These are phyloP conservation scores for Naso thynnoides DNA, from an alignment of 2,797 vertebrate species.

Conservation along the genomic window DNA sequence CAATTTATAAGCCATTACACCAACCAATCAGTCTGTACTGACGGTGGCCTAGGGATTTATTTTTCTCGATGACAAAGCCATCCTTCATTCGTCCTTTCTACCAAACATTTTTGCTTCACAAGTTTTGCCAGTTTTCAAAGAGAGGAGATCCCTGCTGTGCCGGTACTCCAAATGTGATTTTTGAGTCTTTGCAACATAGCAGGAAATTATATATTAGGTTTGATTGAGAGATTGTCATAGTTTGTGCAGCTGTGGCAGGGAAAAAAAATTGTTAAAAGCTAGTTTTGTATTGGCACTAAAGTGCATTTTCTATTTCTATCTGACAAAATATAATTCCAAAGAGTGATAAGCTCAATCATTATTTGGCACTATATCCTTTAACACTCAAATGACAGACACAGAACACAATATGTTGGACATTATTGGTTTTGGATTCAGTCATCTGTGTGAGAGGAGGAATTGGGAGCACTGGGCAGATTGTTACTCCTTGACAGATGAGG, in stretches of 20 bases:
- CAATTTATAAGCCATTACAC: slow-evolving; percentile 47
- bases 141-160: slow-evolving; percentile 32
- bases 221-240: slow-evolving; percentile 53
- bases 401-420: slow-evolving; percentile 53
- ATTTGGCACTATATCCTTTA: slow-evolving; percentile 47
- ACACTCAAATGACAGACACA: slow-evolving; percentile 53
- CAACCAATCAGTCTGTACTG: slow-evolving; percentile 42
- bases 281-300: slow-evolving; percentile 29
- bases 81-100: slow-evolving; percentile 50
- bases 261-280: slow-evolving; percentile 23
- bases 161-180: slow-evolving; percentile 58
- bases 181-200: slow-evolving; percentile 47
- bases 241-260: slow-evolving; percentile 46
- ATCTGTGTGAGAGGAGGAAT: slow-evolving; percentile 65
- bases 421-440: slow-evolving; percentile 62
- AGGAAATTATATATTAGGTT: slow-evolving; percentile 49
- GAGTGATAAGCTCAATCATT: slow-evolving; percentile 42
- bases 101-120: slow-evolving; percentile 34
- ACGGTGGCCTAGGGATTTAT: slow-evolving; percentile 19
- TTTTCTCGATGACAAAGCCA: slow-evolving; percentile 23
- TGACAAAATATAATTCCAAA: slow-evolving; percentile 39
- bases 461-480: slow-evolving; percentile 67
- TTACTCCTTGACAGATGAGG: slow-evolving; percentile 81
- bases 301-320: slow-evolving; percentile 45
- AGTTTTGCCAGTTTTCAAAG: slow-evolving; percentile 44